These are phyloP conservation scores for Eutolmus rufibarbis DNA, from an alignment of 2,888 invertebrate genomes.

Conservation along the genomic window DNA sequence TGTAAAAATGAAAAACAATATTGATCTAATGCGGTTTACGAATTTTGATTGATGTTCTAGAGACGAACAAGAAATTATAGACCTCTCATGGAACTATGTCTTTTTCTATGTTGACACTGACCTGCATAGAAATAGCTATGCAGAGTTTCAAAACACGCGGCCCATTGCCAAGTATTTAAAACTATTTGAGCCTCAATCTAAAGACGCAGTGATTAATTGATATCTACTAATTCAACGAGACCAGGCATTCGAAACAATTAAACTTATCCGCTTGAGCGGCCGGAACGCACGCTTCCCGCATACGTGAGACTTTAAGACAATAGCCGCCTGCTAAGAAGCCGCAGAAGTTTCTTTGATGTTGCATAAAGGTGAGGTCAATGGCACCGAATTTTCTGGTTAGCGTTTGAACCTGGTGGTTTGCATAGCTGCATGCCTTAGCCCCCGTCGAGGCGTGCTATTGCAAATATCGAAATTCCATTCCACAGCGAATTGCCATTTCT, in stretches of 20 bases:
- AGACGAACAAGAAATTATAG: no score
- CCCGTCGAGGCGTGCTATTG: neutral
- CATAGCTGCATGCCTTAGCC: neutral
- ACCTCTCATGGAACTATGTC: no score
- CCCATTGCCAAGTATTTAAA: neutral
- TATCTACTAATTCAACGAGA: neutral
- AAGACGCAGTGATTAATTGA: neutral
- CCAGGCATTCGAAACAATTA: neutral
- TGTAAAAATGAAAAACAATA: no score
- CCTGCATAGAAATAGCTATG: neutral
- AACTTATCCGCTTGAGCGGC: neutral
- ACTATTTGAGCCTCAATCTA: neutral
- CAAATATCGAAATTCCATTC: neutral
- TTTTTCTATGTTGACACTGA: neutral
- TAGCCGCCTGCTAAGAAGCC: neutral
- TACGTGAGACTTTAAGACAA: neutral
- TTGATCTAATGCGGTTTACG: no score
- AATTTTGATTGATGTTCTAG: no score
- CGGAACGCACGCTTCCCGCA: neutral
- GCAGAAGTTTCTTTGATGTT: neutral
- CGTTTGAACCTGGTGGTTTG: neutral
- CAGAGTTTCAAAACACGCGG: neutral
- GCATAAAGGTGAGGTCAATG: neutral
- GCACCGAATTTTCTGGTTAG: neutral
- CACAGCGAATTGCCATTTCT: neutral